Percentiles rank a stretch among this genome's conserved stretches.
These are phyloP conservation scores for Arrhamphus sclerolepis DNA, from an alignment of 2,797 vertebrate species.

Conservation along the genomic window DNA sequence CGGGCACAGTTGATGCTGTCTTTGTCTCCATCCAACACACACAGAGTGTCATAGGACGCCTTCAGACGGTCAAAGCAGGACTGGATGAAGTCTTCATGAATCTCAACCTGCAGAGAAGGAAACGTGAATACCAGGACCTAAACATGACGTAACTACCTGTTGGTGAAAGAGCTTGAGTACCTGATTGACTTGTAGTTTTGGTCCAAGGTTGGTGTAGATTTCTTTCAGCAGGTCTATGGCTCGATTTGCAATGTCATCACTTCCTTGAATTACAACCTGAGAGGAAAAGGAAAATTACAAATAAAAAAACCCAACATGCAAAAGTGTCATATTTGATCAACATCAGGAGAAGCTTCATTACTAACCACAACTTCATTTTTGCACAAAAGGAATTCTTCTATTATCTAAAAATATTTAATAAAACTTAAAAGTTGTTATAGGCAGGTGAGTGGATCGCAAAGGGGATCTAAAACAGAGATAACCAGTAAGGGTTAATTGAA, in stretches of 20 bases:
- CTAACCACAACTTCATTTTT: no score
- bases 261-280: slow-evolving; percentile 99
- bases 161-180: slow-evolving; percentile 66
- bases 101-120: slow-evolving; percentile 87
- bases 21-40: slow-evolving; percentile 98
- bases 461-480: no score
- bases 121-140: not conserved
- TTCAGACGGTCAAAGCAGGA: slow-evolving; percentile 99
- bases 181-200: slow-evolving; percentile 99
- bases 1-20: slow-evolving; percentile 99
- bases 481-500: no score
- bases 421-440: no score
- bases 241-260: slow-evolving; percentile 96
- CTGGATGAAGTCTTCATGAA: slow-evolving; percentile 99
- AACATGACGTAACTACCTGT: not conserved
- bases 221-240: slow-evolving; percentile 99
- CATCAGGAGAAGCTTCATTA: no score
- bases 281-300: not conserved
- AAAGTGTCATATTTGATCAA: no score
- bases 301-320: not conserved
- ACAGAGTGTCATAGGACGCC: slow-evolving; percentile 97
- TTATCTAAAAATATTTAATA: no score
- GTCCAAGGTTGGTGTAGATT: slow-evolving; percentile 99
- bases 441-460: no score
- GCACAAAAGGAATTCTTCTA: no score